Evolutionary conservation across 2,797 vertebrate species (phyloP), one percentile per base, ranked within the genome.

Genomic region (Schizopygopsis malacanthus): DNA sequence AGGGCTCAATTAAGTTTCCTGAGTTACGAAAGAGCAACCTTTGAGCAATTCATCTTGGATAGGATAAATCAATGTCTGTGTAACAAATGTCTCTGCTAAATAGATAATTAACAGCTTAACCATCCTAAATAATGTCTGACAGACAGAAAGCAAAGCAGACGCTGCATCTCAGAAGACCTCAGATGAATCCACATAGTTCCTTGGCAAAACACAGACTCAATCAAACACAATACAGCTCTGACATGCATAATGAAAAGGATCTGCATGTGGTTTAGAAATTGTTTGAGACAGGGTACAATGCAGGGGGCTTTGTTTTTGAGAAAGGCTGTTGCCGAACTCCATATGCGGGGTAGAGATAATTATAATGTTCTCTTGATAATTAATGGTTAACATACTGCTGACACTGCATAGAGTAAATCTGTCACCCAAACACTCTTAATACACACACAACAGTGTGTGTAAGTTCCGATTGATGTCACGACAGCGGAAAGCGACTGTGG

Each of bases 381-480:
- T 61, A 87, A 87, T 39, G 85, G 80, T 63, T 84, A 72, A 70
- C 43, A 67, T 37, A 80, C 83, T 83, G 87, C 87, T 85, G 82
- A 88, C 79, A 79, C 54, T 52, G 73, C 80, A 76, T 25, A 33
- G 47, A 82, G 85, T 89, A 88, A 89, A 89, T 89, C 80, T 86
- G 79, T 89, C 89, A 88, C 28, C 71, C 52, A 81, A 28, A 22
- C 8, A 56, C 41, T 33, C 45, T 59, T 59, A 86, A 71, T 41
- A 81, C 47, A 87, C 83, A 83, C 61, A 72, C 39, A 28, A 87
- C 61, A 84, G 87, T 75, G 65, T 83, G 77, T 54, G 67, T 79
- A 41, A 69, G 63, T 82, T 88, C 70, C 54, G 77, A 67, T n/a
- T 77, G 41, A 41, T 81, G 61, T 71, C 73, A 33, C 28, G 11